Evolutionary conservation across 2,113 vertebrate species (phyloP).

Genomic region (Rallus limicola): DNA sequence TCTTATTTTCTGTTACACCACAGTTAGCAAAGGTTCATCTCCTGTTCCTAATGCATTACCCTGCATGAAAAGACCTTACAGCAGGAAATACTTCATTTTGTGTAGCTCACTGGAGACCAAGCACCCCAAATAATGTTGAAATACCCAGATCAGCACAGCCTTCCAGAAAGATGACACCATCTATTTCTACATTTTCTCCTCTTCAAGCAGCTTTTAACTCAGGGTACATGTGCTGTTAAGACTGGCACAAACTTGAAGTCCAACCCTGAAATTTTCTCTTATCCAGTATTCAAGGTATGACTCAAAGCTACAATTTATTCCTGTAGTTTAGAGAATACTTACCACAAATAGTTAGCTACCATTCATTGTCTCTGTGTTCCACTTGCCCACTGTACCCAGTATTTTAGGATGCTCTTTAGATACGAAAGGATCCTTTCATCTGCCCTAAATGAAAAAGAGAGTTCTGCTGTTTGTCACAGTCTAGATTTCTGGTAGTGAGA

Average conservation of each 20-base stretch:
- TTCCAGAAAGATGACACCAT: neutral
- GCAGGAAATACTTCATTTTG: slow-evolving; percentile 9
- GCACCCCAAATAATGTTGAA: neutral
- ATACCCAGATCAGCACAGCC: neutral
- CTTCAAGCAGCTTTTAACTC: neutral
- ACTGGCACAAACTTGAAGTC: neutral
- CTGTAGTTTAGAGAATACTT: neutral
- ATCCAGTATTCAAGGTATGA: neutral
- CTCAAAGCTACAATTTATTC: neutral
- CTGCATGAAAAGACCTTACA: neutral
- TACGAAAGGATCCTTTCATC: neutral
- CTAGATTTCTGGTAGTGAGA: neutral
- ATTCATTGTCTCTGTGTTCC: neutral
- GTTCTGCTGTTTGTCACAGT: neutral
- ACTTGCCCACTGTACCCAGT: neutral
- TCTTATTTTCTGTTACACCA: neutral
- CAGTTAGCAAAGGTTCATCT: slow-evolving; percentile 18
- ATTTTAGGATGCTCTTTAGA: neutral
- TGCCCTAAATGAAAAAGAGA: slow-evolving; percentile 4
- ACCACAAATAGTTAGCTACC: neutral
- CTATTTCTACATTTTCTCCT: neutral
- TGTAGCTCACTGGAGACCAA: neutral
- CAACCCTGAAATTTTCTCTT: neutral
- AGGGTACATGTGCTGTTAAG: neutral
- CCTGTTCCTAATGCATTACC: slow-evolving; percentile 7